Conservation (phyloP, 2,113 vertebrate genomes). For the Thomomys bottae region DNA sequence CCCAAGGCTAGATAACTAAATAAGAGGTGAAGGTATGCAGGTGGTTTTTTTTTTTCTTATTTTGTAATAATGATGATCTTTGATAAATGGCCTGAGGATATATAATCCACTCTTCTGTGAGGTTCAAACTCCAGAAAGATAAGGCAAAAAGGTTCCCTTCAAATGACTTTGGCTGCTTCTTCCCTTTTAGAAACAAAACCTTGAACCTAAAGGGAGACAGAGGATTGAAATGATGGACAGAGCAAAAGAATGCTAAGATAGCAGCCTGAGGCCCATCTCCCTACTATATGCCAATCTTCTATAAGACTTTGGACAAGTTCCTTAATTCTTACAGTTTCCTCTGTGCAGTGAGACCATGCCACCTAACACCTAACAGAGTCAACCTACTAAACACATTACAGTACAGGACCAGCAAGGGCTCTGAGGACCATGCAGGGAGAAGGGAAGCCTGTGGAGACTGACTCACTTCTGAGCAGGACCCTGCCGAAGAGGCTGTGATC, state of each 20-base stretch:
- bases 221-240: not conserved
- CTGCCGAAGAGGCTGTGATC: conserved; percentile 94
- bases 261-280: too few relatives aligned
- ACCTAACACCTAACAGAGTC: not conserved
- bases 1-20: not conserved
- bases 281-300: not conserved
- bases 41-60: not conserved
- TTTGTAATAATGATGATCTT: not conserved
- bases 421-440: not conserved
- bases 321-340: not conserved
- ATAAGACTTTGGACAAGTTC: not conserved
- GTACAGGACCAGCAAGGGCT: not conserved
- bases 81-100: too few relatives aligned
- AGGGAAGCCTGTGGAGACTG: not conserved
- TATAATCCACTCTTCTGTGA: conserved; percentile 1
- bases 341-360: not conserved
- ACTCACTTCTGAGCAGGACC: conserved; percentile 93
- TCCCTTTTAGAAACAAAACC: not conserved
- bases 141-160: not conserved
- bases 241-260: not conserved
- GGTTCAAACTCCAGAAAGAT: conserved; percentile 31
- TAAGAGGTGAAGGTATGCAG: not conserved
- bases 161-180: not conserved
- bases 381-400: not conserved
- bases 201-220: not conserved